Evolutionary conservation across 2,797 vertebrate species (phyloP), one percentile per base, ranked within the genome.

Genomic region (Coilia nasus): DNA sequence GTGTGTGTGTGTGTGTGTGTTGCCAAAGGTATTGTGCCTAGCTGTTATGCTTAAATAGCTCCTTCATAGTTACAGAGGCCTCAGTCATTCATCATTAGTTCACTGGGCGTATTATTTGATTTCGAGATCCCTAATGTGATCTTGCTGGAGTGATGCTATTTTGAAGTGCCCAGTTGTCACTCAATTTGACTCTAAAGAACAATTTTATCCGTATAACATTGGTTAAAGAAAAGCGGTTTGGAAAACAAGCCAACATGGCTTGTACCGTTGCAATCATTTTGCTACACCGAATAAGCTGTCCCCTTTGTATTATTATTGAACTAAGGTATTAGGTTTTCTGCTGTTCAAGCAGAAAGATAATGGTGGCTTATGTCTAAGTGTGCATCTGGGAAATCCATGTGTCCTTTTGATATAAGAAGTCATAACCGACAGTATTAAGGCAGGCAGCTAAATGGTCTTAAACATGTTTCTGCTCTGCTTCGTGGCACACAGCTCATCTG

Each of bases 311-410:
- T 96, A 96, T 98, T 98, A 98, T 98, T 97, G 97, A 97, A 96
- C 96, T 95, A 93, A 95, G 96, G 95, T 96, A 96, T 98, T 97
- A 97, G 95, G 96, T 96, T 98, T 98, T 97, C 96, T 97, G 97
- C 97, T 96, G 96, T 96, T 97, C 96, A 97, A 97, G 97, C 97
- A 98, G 94, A 97, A 98, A 98, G 97, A 98, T 98, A 98, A 99
- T 97, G 95, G 97, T 96, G 96, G 97, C 97, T 98, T 98, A 98
- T 95, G 87, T 95, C 92, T 96, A 97, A 98, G 95, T 96, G 95
- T 92, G 90, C 98, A 95, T 96, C 95, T 93, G 97, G 97, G 98
- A 98, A 89, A 92, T 90, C 93, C 96, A 96, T 96, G 94, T 95
- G 94, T 97, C 95, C 95, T 96, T 96, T 96, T 97, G 96, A 97